Evolutionary conservation across 2,113 vertebrate species (phyloP).

Genomic region (Globicephala melas): DNA sequence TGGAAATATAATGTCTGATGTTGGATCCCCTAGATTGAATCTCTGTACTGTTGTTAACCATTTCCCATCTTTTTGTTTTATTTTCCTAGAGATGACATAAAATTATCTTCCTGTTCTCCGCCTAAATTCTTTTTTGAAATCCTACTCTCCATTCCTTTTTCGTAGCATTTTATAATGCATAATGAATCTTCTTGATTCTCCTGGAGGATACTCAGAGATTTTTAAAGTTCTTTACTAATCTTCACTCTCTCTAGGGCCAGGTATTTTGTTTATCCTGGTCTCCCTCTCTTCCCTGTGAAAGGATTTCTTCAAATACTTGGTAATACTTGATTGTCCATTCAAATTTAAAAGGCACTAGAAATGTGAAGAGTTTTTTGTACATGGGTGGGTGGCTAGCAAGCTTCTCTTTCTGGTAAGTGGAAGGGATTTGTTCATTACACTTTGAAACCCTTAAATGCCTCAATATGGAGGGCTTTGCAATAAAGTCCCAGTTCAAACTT

Average conservation of each 20-base stretch:
- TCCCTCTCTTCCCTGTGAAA: neutral
- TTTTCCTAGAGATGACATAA: conserved; percentile 11
- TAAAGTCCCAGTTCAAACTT: neutral
- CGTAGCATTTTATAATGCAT: neutral
- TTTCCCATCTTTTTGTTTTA: neutral
- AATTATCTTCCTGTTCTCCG: neutral
- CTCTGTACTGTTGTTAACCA: neutral
- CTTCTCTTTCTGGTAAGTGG: neutral
- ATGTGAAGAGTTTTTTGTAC: neutral
- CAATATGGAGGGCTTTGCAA: neutral
- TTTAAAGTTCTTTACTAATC: neutral
- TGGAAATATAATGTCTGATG: neutral
- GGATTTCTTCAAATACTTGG: conserved; percentile 3
- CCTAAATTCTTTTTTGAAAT: conserved; percentile 34
- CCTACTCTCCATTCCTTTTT: neutral
- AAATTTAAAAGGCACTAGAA: neutral
- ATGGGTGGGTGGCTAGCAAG: neutral
- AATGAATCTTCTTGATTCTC: neutral
- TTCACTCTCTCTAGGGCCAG: neutral
- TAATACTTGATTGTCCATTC: neutral
- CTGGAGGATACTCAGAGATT: neutral
- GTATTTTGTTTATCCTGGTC: neutral
- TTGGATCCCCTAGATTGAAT: neutral
- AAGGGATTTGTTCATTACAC: neutral
- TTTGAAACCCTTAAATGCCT: neutral